Base-by-base conservation (phyloP, 2,888 invertebrate genomes). In the Nebria brevicollis region DNA sequence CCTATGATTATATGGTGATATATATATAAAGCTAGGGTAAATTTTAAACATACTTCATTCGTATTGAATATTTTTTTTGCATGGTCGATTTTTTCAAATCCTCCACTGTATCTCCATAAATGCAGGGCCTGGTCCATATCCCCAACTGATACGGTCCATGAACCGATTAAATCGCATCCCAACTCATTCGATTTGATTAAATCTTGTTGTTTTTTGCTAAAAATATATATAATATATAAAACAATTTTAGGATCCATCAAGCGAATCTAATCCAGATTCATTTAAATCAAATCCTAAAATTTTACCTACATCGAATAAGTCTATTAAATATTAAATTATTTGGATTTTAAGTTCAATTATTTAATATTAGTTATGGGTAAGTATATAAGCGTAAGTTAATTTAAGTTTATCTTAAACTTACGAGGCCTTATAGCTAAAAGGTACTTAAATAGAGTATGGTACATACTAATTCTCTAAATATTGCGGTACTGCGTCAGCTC, bases 81-180 rank as follows among this genome's bases (percentile, higher is more conserved):
- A 85, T 93, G 92, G 89, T 97, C 97, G 85, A 97, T 94, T 85
- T 94, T 93, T 87, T 95, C 93, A 87, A 97, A 99, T 26, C 99
- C 99, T 75, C 98, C 97, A 11, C 94, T 95, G 88, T 97, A 98
- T 86, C 95, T 94, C 98, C 98, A 99, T 80, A 99, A 91, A 89
- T 99, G 98, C 82, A 99, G 91, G 20, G 95, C 97, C 90, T 99
- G 99, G 91, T 99, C 99, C 91, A 98, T 95, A 87, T 99, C 98
- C 64, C 99, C 99, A 66, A 97, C 96, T 77, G 95, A 95, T 1
- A 98, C 98, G 0, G 95, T 96, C 97, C 98, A 99, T 86, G 98
- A 98, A 79, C 96, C 99, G 41, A 98, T 95, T 85, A 99, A 90
- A 87, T 97, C 95, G 86, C 95, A 95, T 76, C 95, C 94, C 34